These are phyloP conservation scores for Alloscopus bannaensis DNA, from an alignment of 2,888 invertebrate species.

Conservation along the genomic window DNA sequence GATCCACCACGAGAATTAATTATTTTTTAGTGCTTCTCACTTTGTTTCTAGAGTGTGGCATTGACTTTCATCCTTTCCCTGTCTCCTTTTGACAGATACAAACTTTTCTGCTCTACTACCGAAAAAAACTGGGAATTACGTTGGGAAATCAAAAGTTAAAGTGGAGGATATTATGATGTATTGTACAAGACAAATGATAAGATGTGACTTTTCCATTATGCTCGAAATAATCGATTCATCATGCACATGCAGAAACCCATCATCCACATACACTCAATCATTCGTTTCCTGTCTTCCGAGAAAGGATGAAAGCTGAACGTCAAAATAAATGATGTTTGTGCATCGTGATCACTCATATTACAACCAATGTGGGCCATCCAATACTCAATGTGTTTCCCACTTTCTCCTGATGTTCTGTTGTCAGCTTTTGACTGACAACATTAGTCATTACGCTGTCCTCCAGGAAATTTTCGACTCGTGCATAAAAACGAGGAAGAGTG, in stretches of 20 bases:
- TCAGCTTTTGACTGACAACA: slow-evolving; percentile 20
- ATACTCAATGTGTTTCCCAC: neutral
- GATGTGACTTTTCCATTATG: slow-evolving; percentile 46
- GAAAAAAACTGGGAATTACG: too few relatives aligned
- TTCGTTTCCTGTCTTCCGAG: slow-evolving; percentile 28
- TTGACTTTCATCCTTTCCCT: too few relatives aligned
- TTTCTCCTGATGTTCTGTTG: slow-evolving; percentile 15
- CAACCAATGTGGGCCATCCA: neutral
- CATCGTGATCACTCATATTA: slow-evolving; percentile 35
- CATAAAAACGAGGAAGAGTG: neutral
- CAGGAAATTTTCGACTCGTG: neutral
- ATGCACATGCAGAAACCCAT: slow-evolving; percentile 47
- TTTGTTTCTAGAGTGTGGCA: too few relatives aligned
- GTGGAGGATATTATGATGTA: too few relatives aligned
- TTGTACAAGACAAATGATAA: slow-evolving; percentile 51
- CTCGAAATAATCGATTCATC: slow-evolving; percentile 67
- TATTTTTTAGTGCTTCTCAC: too few relatives aligned
- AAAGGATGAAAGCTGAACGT: slow-evolving; percentile 21
- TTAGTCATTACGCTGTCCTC: slow-evolving; percentile 18
- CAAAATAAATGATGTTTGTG: slow-evolving; percentile 47
- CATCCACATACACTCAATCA: slow-evolving; percentile 49
- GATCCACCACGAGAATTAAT: too few relatives aligned
- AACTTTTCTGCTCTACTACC: too few relatives aligned
- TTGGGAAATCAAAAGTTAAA: too few relatives aligned
- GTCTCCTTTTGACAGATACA: too few relatives aligned